Percentiles rank a stretch among this genome's conserved stretches.
These are phyloP conservation scores for Polypterus senegalus DNA, from an alignment of 2,113 vertebrate genomes.

Conservation along the genomic window DNA sequence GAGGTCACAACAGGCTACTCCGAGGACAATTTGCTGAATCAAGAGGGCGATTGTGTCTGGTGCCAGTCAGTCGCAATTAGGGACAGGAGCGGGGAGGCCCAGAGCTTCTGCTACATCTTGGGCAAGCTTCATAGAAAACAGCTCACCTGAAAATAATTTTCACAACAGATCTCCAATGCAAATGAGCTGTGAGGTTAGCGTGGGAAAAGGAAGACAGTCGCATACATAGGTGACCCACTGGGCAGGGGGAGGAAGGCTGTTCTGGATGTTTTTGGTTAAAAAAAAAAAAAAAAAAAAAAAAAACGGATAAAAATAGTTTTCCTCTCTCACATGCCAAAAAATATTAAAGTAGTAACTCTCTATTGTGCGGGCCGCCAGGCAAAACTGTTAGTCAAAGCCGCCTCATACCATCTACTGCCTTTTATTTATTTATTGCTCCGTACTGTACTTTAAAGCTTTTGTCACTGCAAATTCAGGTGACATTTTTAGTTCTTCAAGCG, in stretches of 20 bases:
- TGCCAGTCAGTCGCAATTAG: slow-evolving; percentile 99
- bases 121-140: slow-evolving; percentile 84
- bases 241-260: slow-evolving; percentile 80
- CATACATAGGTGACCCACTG: slow-evolving; percentile 94
- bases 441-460: too few relatives aligned
- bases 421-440: too few relatives aligned
- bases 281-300: slow-evolving; percentile 8
- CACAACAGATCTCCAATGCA: slow-evolving; percentile 87
- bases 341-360: slow-evolving; percentile 21
- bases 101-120: slow-evolving; percentile 64
- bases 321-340: slow-evolving; percentile 52
- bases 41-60: slow-evolving; percentile 91
- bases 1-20: slow-evolving; percentile 76
- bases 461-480: too few relatives aligned
- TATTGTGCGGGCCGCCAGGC: slow-evolving; percentile 27
- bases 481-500: too few relatives aligned
- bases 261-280: slow-evolving; percentile 86
- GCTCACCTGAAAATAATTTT: slow-evolving; percentile 99
- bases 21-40: slow-evolving; percentile 79
- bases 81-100: slow-evolving; percentile 74
- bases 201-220: slow-evolving; percentile 89
- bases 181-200: slow-evolving; percentile 94
- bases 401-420: too few relatives aligned
- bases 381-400: too few relatives aligned
- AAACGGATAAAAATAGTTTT: slow-evolving; percentile 70